Evolutionary conservation across 2,113 vertebrate species (phyloP).

Genomic region (Montifringilla adamsi): DNA sequence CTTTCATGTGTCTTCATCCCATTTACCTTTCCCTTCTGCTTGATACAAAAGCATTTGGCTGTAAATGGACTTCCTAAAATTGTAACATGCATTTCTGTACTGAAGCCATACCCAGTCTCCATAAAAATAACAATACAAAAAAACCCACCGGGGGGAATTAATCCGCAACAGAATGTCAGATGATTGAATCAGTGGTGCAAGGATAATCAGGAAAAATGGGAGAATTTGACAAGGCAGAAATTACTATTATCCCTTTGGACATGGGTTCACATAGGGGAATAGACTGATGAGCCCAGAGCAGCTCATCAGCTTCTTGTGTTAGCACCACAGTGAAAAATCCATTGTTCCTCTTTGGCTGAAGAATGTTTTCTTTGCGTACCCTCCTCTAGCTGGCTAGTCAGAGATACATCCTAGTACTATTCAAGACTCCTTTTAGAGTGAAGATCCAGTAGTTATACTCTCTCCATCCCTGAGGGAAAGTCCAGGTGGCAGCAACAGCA

Average conservation of each 20-base stretch:
- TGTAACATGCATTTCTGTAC: not conserved
- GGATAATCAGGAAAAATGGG: constrained; percentile 13
- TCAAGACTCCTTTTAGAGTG: not conserved
- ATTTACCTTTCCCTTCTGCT: not conserved
- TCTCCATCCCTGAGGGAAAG: not conserved
- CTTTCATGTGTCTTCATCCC: not conserved
- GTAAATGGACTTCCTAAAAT: not conserved
- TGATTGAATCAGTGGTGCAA: constrained; percentile 33
- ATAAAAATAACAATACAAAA: not conserved
- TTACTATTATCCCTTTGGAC: not conserved
- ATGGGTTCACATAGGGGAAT: constrained; percentile 7
- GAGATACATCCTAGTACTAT: not conserved
- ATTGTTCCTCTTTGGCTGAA: not conserved
- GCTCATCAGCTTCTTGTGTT: not conserved
- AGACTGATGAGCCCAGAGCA: not conserved
- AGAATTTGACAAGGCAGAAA: constrained; percentile 48
- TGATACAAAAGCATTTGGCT: not conserved
- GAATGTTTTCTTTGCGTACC: not conserved
- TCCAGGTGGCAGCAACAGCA: not conserved
- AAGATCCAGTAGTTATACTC: not conserved
- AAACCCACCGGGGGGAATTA: not conserved
- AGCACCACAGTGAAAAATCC: not conserved
- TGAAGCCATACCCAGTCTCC: not conserved
- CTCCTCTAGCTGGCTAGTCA: not conserved
- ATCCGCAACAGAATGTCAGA: constrained; percentile 19